These are phyloP conservation scores for Chromoteleia sp. DNA, from an alignment of 2,888 invertebrate genomes.

Conservation along the genomic window DNA sequence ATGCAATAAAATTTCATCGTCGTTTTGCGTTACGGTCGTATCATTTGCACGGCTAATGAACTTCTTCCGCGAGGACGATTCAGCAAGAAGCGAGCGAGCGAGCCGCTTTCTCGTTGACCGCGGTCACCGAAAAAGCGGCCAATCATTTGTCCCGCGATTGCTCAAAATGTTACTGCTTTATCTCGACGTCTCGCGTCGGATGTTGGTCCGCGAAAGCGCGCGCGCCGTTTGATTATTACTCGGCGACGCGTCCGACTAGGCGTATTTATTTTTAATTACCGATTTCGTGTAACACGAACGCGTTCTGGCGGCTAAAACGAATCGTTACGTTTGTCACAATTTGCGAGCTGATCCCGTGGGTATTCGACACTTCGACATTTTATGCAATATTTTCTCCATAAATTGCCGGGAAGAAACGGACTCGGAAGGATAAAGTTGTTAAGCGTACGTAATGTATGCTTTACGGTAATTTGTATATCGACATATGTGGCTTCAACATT, in stretches of 20 bases:
- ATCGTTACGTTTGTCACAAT: conserved; percentile 4
- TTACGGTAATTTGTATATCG: too few species aligned
- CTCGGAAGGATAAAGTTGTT: too few species aligned
- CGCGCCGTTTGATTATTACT: not conserved
- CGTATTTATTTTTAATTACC: conserved; percentile 41
- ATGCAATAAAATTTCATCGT: not conserved
- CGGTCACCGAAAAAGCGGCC: conserved; percentile 32
- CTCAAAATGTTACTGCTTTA: conserved; percentile 14
- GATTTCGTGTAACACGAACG: conserved; percentile 26
- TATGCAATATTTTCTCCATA: too few species aligned
- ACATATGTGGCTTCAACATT: too few species aligned
- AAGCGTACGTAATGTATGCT: too few species aligned
- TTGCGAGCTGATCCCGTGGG: too few species aligned
- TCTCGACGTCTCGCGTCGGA: not conserved
- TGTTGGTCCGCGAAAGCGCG: not conserved
- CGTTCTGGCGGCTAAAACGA: conserved; percentile 1
- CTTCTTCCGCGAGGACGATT: conserved; percentile 20
- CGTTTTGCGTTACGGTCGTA: not conserved
- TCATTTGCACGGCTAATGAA: conserved; percentile 38
- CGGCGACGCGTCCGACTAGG: too few species aligned
- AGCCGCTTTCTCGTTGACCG: too few species aligned
- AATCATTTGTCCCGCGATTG: conserved; percentile 33
- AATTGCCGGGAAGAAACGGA: too few species aligned
- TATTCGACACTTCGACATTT: too few species aligned
- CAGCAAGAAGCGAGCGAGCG: conserved; percentile 3